These are phyloP conservation scores for Trichosurus vulpecula DNA, from an alignment of 2,797 vertebrate species.

Conservation along the genomic window DNA sequence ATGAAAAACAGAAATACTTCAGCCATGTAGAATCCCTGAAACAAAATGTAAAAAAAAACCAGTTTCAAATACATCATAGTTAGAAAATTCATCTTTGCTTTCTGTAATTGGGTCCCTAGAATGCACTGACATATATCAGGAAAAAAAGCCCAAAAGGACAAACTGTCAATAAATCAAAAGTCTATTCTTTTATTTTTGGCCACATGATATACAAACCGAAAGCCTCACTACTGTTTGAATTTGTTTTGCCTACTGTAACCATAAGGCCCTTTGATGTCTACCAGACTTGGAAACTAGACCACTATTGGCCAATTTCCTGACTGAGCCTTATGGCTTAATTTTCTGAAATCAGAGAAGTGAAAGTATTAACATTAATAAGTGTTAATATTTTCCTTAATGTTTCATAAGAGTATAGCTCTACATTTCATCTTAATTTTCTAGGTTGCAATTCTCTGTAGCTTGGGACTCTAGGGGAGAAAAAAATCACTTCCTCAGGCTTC, in stretches of 20 bases:
- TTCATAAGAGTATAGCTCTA: not conserved
- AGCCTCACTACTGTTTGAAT: not conserved
- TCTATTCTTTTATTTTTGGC: not conserved
- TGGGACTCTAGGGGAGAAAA: not conserved
- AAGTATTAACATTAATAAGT: not conserved
- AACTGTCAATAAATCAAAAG: not conserved
- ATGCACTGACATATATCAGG: not conserved
- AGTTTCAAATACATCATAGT: not conserved
- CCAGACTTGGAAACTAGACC: not conserved
- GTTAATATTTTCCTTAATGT: not conserved
- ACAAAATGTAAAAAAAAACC: not conserved
- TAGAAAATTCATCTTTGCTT: constrained; percentile 2
- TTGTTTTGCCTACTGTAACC: not conserved
- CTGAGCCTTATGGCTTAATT: not conserved
- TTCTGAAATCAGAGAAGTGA: not conserved
- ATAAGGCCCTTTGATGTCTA: not conserved
- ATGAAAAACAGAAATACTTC: not conserved
- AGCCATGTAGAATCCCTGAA: not conserved
- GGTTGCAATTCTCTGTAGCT: not conserved
- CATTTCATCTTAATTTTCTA: not conserved
- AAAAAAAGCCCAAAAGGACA: not conserved
- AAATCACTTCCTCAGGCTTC: not conserved
- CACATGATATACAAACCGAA: not conserved
- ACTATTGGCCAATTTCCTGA: not conserved
- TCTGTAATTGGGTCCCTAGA: not conserved